Evolutionary conservation across 2,113 vertebrate genomes (phyloP), one percentile per base, ranked within the genome.

Genomic region (Eretmochelys imbricata): DNA sequence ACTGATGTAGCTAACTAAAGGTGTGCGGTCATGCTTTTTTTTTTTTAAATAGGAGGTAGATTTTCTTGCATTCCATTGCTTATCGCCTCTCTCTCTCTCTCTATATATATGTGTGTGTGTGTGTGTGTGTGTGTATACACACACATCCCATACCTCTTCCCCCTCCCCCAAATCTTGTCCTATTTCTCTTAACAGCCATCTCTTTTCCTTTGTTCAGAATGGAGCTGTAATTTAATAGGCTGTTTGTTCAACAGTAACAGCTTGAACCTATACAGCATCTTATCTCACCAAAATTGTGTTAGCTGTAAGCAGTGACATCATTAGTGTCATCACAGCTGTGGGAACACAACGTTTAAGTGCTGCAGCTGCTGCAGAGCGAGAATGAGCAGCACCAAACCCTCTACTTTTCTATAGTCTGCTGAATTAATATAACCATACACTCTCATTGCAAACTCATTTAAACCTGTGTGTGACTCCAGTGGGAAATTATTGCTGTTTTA

Each of bases 381-480:
- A 83, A 17, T 6, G 53, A 59, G 82, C 62, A 59, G 91, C 84
- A 11, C 35, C 80, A 20, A 50, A 38, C 35, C 4, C 1, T 1
- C 2, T n/a, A 49, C 35, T 80, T 51, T 11, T 11, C 81, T 89
- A 54, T 27, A 48, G 35, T 85, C 31, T 83, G 3, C 82, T 35
- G 49, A 31, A 24, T 57, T 65, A 8, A 8, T 57, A 2, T 86
- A 57, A 11, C 42, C 80, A 20, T 29, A 8, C 24, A 78, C 55
- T 0, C 0, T 53, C 0, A 0, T 53, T 35, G 19, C 53, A 51
- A 5, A 48, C 20, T 75, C 65, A 38, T 17, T 79, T 50, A 0
- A 0, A 35, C 13, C 91, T 42, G 51, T 48, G 48, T 78, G 86
- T 54, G 55, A 4, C 86, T 55, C 82, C 79, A 5, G 10, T 48